Base-by-base conservation (phyloP, 2,113 vertebrate species). In the Grantiella picta region DNA sequence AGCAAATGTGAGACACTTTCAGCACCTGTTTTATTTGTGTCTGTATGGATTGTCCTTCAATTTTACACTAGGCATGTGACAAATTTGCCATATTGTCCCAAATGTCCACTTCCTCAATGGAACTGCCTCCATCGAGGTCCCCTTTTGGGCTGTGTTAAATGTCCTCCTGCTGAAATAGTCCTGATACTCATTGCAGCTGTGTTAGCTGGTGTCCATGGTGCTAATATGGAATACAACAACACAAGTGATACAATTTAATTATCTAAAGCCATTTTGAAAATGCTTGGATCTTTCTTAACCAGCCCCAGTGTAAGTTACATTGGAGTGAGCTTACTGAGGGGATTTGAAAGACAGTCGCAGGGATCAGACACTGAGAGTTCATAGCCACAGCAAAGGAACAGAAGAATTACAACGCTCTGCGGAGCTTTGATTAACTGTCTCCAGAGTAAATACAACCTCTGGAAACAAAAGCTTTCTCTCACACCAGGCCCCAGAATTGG, bases 381-480 rank as follows among this genome's bases (percentile, higher is more conserved):
- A 92, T 89, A 77, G 52, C 84, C 71, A 0, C 65, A 68, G 15
- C 56, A 95, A 82, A 80, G 90, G 94, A 96, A 70, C 81, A 87
- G 94, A 82, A 89, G 93, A 96, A 95, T 97, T 97, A 95, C 92
- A 95, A 65, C 89, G 94, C 94, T 96, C 78, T 70, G 70, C 4
- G 9, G 53, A 92, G 94, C 94, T 96, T 97, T 97, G 95, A 97
- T 96, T 94, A 96, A 97, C 94, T 91, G 91, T 96, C 96, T 96
- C 92, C 91, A 94, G 91, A 92, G 96, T 95, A 97, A 97, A 97
- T 95, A 97, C 94, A 97, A 82, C 85, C 91, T 93, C 94, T 95
- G 94, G 80, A 97, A 96, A 97, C 96, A 96, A 97, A 97, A 94
- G 95, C 85, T 92, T 94, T 90, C 95, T 96, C 96, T 96, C 77